These are phyloP conservation scores for Streblospio benedicti DNA, from an alignment of 1,140 invertebrate genomes.

Conservation along the genomic window DNA sequence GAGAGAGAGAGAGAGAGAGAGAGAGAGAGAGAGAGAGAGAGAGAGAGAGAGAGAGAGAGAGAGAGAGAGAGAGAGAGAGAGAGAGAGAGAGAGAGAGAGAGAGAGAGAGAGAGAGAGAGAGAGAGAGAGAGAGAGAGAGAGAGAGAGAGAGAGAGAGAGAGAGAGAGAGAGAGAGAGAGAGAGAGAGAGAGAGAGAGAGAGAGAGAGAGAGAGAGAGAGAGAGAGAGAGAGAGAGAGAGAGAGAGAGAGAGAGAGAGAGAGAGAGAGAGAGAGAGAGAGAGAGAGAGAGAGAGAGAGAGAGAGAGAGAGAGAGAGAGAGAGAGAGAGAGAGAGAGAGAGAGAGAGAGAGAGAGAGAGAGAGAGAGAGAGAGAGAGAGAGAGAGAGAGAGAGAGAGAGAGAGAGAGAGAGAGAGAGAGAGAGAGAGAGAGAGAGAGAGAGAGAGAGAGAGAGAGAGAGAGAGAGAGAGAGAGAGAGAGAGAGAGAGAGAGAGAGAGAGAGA, in stretches of 20 bases:
- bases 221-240: constrained; percentile 4
- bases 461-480: constrained; percentile 4
- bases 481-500: constrained; percentile 4
- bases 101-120: background rate
- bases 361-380: constrained; percentile 4
- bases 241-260: background rate
- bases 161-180: constrained; percentile 4
- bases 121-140: constrained; percentile 4
- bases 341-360: background rate
- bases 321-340: constrained; percentile 4
- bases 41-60: constrained; percentile 4
- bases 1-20: background rate
- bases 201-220: constrained; percentile 2
- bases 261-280: constrained; percentile 4
- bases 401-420: constrained; percentile 4
- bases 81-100: background rate
- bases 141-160: constrained; percentile 4
- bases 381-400: constrained; percentile 4
- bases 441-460: constrained; percentile 4
- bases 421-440: constrained; percentile 4
- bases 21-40: constrained; percentile 4
- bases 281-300: constrained; percentile 4
- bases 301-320: constrained; percentile 4
- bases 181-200: constrained; percentile 4
- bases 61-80: constrained; percentile 4